A percentile compares a stretch with the other conserved stretches of the same genome.
These are phyloP conservation scores for Acropternis orthonyx DNA, from an alignment of 2,797 vertebrate species.

Conservation along the genomic window DNA sequence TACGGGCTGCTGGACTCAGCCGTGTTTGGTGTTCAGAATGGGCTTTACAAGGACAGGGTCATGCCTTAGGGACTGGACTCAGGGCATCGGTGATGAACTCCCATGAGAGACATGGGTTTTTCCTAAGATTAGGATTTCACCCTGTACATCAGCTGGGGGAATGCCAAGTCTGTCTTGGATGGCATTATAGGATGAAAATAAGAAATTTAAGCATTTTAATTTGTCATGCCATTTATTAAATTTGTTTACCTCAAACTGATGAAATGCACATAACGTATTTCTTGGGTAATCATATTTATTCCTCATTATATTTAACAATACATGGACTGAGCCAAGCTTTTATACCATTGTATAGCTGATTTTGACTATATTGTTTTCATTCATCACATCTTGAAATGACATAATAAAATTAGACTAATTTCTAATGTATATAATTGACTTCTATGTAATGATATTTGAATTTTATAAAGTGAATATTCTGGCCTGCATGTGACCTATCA, in stretches of 20 bases:
- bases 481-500: not conserved
- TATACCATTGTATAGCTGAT: not conserved
- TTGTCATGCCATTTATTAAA: not conserved
- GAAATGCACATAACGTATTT: not conserved
- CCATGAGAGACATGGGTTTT: not conserved
- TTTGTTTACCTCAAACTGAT: not conserved
- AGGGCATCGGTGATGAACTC: not conserved
- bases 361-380: not conserved
- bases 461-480: slow-evolving; percentile 26
- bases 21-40: rapidly evolving
- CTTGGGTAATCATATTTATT: not conserved
- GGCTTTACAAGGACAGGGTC: not conserved
- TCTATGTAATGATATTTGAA: slow-evolving; percentile 13
- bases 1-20: rapidly evolving
- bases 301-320: not conserved
- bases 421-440: not conserved
- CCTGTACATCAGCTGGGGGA: not conserved
- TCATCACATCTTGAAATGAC: not conserved
- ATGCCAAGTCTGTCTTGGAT: not conserved
- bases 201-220: not conserved
- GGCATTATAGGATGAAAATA: not conserved
- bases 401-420: slow-evolving; percentile 20
- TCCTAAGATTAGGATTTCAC: not conserved
- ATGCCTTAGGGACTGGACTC: rapidly evolving
- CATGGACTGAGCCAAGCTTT: not conserved